These are phyloP conservation scores for Rana temporaria DNA, from an alignment of 2,113 vertebrate genomes.

Conservation along the genomic window DNA sequence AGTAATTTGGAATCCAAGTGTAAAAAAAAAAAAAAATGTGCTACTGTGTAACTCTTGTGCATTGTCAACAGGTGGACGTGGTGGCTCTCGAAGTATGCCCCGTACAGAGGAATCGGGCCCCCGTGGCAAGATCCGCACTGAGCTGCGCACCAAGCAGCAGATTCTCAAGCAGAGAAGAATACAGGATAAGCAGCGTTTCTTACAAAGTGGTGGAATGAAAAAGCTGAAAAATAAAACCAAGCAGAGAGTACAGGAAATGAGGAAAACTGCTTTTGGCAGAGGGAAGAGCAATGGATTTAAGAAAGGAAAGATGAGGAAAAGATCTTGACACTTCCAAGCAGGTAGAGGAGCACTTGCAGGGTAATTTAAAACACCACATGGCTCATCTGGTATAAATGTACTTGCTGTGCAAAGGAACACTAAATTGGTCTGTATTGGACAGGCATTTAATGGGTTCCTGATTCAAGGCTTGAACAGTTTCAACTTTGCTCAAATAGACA, in stretches of 20 bases:
- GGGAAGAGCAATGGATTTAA: constrained; percentile 60
- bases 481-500: not conserved
- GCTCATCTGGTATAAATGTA: not conserved
- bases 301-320: constrained; percentile 90
- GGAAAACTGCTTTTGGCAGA: constrained; percentile 85
- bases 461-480: too few relatives aligned
- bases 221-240: constrained; percentile 76
- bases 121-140: constrained; percentile 70
- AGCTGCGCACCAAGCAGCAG: constrained; percentile 87
- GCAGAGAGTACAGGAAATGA: constrained; percentile 78
- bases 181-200: constrained; percentile 82
- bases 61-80: constrained; percentile 61
- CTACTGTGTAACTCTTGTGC: not conserved
- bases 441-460: not conserved
- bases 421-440: not conserved
- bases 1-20: too few relatives aligned
- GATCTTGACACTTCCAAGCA: constrained; percentile 65
- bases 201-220: constrained; percentile 86
- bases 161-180: constrained; percentile 89
- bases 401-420: not conserved
- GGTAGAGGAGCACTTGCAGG: not conserved
- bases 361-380: not conserved
- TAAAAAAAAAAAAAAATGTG: constrained; percentile 60
- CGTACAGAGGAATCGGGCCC: not conserved
- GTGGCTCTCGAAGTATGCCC: constrained; percentile 37